A percentile compares a stretch with the other conserved stretches of the same genome.
Evolutionary conservation across 2,113 vertebrate genomes (phyloP).

Genomic region (Nerophis lumbriciformis): DNA sequence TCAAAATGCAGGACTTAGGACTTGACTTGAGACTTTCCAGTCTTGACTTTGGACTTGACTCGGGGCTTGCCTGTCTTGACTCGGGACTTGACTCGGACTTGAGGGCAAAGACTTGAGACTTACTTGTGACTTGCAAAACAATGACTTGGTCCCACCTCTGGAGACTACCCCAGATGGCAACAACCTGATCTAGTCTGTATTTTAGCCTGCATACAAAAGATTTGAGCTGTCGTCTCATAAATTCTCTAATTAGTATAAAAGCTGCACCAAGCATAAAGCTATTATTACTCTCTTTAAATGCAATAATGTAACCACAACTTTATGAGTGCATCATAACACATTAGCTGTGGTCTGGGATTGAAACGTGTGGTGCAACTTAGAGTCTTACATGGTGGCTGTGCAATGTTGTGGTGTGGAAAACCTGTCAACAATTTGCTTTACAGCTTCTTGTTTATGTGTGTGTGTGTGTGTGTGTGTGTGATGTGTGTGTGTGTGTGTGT

Average conservation of each 20-base stretch:
- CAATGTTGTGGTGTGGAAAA: conserved; percentile 47
- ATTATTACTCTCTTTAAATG: neutral
- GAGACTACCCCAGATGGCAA: too few species aligned
- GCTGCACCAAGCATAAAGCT: neutral
- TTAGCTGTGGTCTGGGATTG: conserved; percentile 50
- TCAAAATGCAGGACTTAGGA: too few species aligned
- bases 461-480: conserved; percentile 15
- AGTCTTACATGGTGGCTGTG: conserved; percentile 53
- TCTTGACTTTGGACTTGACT: too few species aligned
- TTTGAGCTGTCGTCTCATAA: too few species aligned
- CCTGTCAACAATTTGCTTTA: conserved; percentile 47
- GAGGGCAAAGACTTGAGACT: too few species aligned
- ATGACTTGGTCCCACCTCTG: too few species aligned
- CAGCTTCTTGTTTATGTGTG: conserved; percentile 38
- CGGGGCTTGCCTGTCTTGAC: too few species aligned
- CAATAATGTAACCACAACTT: neutral
- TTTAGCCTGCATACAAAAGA: too few species aligned
- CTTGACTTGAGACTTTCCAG: too few species aligned
- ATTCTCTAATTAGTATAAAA: neutral
- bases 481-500: conserved; percentile 9
- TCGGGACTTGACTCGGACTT: too few species aligned
- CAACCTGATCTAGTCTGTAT: too few species aligned
- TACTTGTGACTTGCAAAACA: too few species aligned
- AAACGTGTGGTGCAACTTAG: conserved; percentile 49
- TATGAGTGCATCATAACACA: conserved; percentile 21